Base-by-base conservation (phyloP, 1,140 invertebrate genomes). In the Melanaphis sacchari region DNA sequence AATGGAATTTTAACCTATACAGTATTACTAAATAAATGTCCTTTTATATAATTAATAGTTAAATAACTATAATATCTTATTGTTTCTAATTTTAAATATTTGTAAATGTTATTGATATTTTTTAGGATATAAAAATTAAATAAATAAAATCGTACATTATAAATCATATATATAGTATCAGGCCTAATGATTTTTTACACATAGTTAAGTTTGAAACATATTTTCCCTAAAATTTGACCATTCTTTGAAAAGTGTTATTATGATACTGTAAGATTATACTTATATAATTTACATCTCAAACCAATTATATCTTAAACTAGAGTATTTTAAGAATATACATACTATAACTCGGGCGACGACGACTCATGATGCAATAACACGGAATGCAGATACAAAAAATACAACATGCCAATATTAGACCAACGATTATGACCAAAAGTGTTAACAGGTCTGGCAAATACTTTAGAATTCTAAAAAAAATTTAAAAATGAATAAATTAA, bases 381-480 rank as follows among this genome's bases (percentile, higher is more conserved):
- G 91, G 91, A 93, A 93, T 84, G 41, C 91, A 93, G 38, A 93
- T 93, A 93, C 91, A 93, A 52, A 93, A n/a, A 40, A 93, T 24
- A 54, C 91, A 93, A 26, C 91, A 93, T 41, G 22, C 9, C 46
- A 93, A 84, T 93, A 93, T 40, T 2, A 93, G 38, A 0, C 81
- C 81, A 54, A 93, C 76, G 41, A 52, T n/a, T 52, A 93, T 3
- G 38, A 93, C 59, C 36, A 93, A 46, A 49, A 93, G 24, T 21
- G 54, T 93, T n/a, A 93, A 85, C 18, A 93, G 24, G 31, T 38
- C 84, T 40, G 91, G 91, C 81, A 66, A 41, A 36, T 54, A 85
- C 0, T 85, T 93, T 85, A 85, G 91, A 93, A 85, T 8, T 40
- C 91, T 93, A 85, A 26, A 49, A 52, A 54, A 85, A 40, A 49